These are phyloP conservation scores for Brachionus calyciflorus DNA, from an alignment of 1,140 invertebrate genomes.

Conservation along the genomic window DNA sequence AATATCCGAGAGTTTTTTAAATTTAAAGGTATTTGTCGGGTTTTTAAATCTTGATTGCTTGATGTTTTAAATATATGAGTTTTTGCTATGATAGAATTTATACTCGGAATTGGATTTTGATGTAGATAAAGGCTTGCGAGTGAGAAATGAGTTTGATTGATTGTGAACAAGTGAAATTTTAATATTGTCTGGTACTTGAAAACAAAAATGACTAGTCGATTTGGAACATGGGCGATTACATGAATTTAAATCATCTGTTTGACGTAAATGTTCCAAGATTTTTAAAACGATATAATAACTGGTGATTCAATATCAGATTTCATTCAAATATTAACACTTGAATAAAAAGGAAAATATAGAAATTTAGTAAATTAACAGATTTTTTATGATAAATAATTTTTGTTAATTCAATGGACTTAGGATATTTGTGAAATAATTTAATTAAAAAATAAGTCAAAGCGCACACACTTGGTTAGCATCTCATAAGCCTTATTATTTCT, in stretches of 20 bases:
- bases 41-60: background rate
- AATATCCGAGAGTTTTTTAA: background rate
- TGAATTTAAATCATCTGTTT: background rate
- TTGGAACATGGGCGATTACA: background rate
- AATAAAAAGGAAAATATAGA: background rate
- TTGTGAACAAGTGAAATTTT: slow-evolving; percentile 4
- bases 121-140: slow-evolving; percentile 9
- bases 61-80: background rate
- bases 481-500: too few species aligned
- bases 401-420: background rate
- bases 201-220: slow-evolving; percentile 19
- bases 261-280: slow-evolving; percentile 4
- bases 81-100: slow-evolving; percentile 30
- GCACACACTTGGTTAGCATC: too few species aligned
- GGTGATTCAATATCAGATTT: slow-evolving; percentile 1
- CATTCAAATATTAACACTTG: background rate
- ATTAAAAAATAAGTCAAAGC: too few species aligned
- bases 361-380: background rate
- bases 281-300: background rate
- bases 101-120: background rate
- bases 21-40: background rate
- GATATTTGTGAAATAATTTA: background rate
- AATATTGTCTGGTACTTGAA: slow-evolving; percentile 29
- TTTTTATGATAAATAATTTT: too few species aligned
- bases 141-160: slow-evolving; percentile 24